Evolutionary conservation across 1,140 invertebrate species (phyloP).

Genomic region (Antheraea mylitta): DNA sequence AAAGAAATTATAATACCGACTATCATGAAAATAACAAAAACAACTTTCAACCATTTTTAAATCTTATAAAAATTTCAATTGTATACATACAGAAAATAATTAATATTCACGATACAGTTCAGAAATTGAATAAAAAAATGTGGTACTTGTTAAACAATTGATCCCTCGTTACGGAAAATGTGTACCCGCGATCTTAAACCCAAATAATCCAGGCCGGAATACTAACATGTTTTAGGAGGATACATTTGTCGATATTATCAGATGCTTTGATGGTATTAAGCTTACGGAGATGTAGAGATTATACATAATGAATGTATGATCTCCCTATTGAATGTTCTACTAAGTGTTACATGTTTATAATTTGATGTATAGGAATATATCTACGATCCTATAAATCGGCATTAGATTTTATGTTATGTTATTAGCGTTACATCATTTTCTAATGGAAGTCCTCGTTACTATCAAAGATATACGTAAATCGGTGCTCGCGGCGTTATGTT

Average conservation of each 20-base stretch:
- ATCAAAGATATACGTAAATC: too few relatives aligned
- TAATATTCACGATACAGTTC: not conserved
- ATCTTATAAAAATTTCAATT: not conserved
- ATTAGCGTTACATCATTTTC: too few relatives aligned
- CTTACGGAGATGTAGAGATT: conserved; percentile 4
- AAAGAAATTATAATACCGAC: too few relatives aligned
- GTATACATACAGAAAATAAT: not conserved
- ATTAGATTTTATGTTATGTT: too few relatives aligned
- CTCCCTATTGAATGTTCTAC: not conserved
- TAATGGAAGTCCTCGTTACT: too few relatives aligned
- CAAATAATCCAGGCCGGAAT: not conserved
- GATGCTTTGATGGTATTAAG: conserved; percentile 13
- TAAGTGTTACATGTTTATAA: not conserved
- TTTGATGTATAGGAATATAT: not conserved
- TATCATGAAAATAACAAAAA: too few relatives aligned
- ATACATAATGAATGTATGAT: conserved; percentile 10
- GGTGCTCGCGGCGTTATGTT: too few relatives aligned
- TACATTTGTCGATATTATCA: conserved; percentile 11
- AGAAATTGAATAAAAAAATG: not conserved
- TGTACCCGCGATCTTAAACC: not conserved
- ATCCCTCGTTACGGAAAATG: not conserved
- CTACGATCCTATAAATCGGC: too few relatives aligned
- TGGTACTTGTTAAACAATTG: not conserved
- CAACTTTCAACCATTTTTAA: too few relatives aligned
- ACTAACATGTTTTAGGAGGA: conserved; percentile 1